Conservation (phyloP, 2,888 invertebrate species). For the Patella depressa region DNA sequence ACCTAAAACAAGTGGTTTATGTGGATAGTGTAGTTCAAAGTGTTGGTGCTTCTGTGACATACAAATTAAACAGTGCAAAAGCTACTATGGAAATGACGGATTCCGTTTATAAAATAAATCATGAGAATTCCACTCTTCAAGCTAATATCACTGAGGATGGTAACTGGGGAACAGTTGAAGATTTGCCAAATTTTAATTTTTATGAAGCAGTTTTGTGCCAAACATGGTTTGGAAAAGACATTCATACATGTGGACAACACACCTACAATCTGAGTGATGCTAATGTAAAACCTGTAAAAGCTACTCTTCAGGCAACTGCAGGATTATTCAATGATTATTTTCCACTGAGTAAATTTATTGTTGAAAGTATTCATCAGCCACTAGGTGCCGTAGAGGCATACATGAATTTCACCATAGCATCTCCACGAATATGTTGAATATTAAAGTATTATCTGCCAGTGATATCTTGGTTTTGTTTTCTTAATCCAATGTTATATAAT, state of each 20-base stretch:
- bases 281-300: not conserved
- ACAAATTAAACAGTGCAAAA: not conserved
- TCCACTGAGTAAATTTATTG: not conserved
- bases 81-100: not conserved
- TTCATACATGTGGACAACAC: not conserved
- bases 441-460: not conserved
- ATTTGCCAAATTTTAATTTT: not conserved
- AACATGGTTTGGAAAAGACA: not conserved
- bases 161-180: not conserved
- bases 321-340: not conserved
- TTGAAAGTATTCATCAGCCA: not conserved
- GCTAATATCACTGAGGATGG: not conserved
- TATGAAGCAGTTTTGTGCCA: not conserved
- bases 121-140: not conserved
- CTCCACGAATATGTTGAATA: not conserved
- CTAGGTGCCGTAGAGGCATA: not conserved
- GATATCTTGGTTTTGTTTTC: too few species aligned
- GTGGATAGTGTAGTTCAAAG: slow-evolving; percentile 9
- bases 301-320: not conserved
- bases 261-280: not conserved
- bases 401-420: not conserved
- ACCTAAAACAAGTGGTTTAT: not conserved
- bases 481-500: too few species aligned
- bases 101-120: not conserved
- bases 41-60: not conserved